Conservation (phyloP, 2,888 invertebrate species). For the Lasius fuliginosus region DNA sequence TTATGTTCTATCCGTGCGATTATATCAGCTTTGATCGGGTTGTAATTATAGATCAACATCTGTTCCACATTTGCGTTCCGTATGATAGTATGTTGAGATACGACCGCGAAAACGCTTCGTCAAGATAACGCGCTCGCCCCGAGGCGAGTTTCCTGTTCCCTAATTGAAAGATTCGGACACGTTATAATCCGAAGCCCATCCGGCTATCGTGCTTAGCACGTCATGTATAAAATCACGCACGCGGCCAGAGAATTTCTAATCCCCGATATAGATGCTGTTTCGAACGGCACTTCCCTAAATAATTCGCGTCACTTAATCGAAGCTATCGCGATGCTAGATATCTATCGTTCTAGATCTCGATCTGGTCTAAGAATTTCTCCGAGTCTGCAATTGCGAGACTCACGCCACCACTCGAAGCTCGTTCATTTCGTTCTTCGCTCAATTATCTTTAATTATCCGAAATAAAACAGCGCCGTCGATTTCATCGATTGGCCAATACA, state of each 20-base stretch:
- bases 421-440: conserved; percentile 18
- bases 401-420: not conserved
- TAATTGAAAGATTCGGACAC: conserved; percentile 46
- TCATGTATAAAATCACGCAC: conserved; percentile 35
- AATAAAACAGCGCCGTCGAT: conserved; percentile 24
- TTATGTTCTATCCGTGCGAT: not conserved
- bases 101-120: not conserved
- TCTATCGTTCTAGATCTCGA: conserved; percentile 16
- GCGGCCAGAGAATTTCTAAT: not conserved
- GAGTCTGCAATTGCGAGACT: not conserved
- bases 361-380: not conserved
- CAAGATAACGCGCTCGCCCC: conserved; percentile 27
- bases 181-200: not conserved
- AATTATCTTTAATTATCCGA: conserved; percentile 60
- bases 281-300: conserved; percentile 11
- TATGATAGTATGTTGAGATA: conserved; percentile 39
- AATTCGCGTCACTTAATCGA: conserved; percentile 11
- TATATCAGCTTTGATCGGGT: conserved; percentile 27
- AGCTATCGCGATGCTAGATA: conserved; percentile 20
- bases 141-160: not conserved
- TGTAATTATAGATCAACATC: conserved; percentile 44
- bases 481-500: conserved; percentile 15
- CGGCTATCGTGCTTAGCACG: conserved; percentile 31
- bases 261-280: conserved; percentile 16
- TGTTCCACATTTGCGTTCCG: conserved; percentile 27